phyloP scores from a whole-genome alignment of 30 jellyfish, hydroid and myxozoan genomes.

The Turritopsis dohrnii region DNA sequence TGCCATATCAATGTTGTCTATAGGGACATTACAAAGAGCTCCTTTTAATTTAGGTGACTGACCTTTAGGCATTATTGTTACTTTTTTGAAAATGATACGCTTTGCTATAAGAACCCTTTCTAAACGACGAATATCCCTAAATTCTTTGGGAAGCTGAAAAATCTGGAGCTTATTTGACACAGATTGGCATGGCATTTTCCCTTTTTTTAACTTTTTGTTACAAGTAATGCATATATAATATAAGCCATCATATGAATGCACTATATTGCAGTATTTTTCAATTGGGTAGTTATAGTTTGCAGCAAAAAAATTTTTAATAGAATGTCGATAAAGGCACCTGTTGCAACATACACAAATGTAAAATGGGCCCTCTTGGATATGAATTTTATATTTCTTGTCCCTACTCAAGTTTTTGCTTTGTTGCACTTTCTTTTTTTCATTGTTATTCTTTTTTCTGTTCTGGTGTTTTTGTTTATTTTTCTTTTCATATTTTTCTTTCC shows the following conservation, averaged over 20 bases:
- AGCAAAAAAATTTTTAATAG: too few relatives aligned
- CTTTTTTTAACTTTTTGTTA: background rate
- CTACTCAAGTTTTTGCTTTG: too few relatives aligned
- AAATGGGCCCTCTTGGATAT: too few relatives aligned
- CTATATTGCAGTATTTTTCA: too few relatives aligned
- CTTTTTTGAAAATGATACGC: background rate
- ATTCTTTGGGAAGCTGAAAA: background rate
- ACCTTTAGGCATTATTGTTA: background rate
- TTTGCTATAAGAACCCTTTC: background rate
- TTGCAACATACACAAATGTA: too few relatives aligned
- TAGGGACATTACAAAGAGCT: background rate
- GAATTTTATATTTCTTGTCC: too few relatives aligned
- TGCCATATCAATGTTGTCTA: background rate
- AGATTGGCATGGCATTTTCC: background rate
- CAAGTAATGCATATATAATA: background rate
- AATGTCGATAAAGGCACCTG: too few relatives aligned
- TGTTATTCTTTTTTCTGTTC: too few relatives aligned
- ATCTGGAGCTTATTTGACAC: background rate
- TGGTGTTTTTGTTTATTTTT: too few relatives aligned
- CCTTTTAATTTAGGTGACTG: background rate
- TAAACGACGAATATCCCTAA: background rate
- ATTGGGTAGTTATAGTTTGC: too few relatives aligned
- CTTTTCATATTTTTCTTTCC: too few relatives aligned
- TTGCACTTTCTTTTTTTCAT: too few relatives aligned
- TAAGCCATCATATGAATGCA: background rate